These are phyloP conservation scores for Sminthurinus signatus DNA, from an alignment of 1,140 invertebrate genomes.

Conservation along the genomic window DNA sequence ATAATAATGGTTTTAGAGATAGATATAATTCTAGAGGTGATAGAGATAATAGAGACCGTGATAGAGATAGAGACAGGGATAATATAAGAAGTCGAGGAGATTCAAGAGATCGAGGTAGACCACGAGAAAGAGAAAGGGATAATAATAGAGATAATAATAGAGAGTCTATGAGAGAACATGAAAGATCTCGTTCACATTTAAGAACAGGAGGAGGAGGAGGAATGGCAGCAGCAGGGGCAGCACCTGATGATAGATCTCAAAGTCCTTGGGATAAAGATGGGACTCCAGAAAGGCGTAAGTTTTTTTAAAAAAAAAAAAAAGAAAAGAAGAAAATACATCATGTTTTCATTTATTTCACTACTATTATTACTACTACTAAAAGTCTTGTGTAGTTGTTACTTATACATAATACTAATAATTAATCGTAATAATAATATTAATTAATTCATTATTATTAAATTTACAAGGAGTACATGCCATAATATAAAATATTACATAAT, in stretches of 20 bases:
- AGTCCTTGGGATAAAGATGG: conserved; percentile 40
- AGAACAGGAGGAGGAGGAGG: no score
- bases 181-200: conserved; percentile 24
- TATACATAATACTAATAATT: not conserved
- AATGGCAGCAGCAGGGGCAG: no score
- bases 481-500: no score
- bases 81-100: conserved; percentile 20
- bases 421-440: no score
- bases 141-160: conserved; percentile 34
- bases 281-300: conserved; percentile 49
- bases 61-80: conserved; percentile 28
- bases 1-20: conserved; percentile 20
- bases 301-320: no score
- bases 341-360: no score
- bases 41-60: conserved; percentile 7
- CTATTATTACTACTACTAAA: no score
- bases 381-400: no score
- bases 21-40: conserved; percentile 29
- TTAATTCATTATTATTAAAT: not conserved
- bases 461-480: no score
- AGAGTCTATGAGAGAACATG: conserved; percentile 20
- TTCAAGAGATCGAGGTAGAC: conserved; percentile 9
- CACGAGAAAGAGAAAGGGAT: conserved; percentile 19
- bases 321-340: no score
- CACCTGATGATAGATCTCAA: conserved; percentile 35